A percentile compares a stretch with the other conserved stretches of the same genome.
Evolutionary conservation across 2,113 vertebrate genomes (phyloP).

Genomic region (Candoia aspera): DNA sequence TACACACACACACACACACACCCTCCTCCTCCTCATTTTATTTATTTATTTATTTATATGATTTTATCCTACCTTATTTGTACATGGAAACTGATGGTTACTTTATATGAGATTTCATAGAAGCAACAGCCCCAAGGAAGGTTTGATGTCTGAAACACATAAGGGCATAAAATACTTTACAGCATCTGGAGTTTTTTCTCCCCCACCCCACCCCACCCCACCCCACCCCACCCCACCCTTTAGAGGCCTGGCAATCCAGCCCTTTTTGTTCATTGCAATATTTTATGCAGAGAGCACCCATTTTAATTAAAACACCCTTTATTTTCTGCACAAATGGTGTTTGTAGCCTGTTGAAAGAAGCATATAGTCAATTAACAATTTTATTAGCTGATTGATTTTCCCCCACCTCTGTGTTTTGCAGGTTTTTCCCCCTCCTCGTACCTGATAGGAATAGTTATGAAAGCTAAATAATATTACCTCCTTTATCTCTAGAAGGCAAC

Average conservation of each 20-base stretch:
- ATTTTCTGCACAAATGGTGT: constrained; percentile 67
- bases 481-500: constrained; percentile 73
- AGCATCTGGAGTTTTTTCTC: neutral
- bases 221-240: neutral
- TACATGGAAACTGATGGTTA: neutral
- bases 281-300: constrained; percentile 57
- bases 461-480: constrained; percentile 72
- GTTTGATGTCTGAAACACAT: neutral
- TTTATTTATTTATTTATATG: too few relatives aligned
- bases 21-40: too few relatives aligned
- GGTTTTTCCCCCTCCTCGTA: constrained; percentile 64
- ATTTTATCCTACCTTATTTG: neutral
- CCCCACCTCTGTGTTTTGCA: constrained; percentile 46
- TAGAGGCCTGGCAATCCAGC: neutral
- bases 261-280: constrained; percentile 52
- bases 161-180: neutral
- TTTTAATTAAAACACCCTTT: constrained; percentile 70
- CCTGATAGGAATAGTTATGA: constrained; percentile 65
- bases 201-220: neutral
- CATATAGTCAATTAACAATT: constrained; percentile 80
- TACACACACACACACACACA: too few relatives aligned
- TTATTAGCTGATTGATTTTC: constrained; percentile 79
- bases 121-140: neutral
- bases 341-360: constrained; percentile 63
- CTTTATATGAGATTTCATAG: neutral